These are phyloP conservation scores for Drepanosiphum platanoidis DNA, from an alignment of 2,888 invertebrate genomes.

Conservation along the genomic window DNA sequence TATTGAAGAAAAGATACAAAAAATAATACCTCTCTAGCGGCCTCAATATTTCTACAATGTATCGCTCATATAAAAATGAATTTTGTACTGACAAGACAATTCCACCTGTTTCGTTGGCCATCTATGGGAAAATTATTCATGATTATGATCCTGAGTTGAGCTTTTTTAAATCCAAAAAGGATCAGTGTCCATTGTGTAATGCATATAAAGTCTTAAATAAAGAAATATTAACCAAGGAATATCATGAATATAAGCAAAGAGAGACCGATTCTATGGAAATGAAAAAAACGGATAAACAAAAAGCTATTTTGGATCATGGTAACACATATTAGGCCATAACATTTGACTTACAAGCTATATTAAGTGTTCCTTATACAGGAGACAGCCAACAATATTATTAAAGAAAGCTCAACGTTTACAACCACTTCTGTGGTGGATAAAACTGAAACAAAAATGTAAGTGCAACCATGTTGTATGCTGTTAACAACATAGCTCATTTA, in stretches of 20 bases:
- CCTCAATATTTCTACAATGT: background rate
- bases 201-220: constrained; percentile 3
- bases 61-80: background rate
- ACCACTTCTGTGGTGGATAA: background rate
- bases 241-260: background rate
- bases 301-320: background rate
- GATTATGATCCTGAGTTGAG: background rate
- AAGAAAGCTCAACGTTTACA: background rate
- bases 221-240: background rate
- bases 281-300: background rate
- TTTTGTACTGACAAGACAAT: background rate
- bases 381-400: background rate
- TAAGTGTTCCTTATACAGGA: background rate
- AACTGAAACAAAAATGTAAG: constrained; percentile 12
- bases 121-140: background rate
- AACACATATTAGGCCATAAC: background rate
- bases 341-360: background rate
- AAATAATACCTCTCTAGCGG: background rate
- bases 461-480: constrained; percentile 35
- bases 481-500: constrained; percentile 10
- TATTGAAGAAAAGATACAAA: constrained; percentile 7
- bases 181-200: constrained; percentile 16
- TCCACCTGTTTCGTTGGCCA: background rate
- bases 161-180: constrained; percentile 37
- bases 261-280: background rate